Base-by-base conservation (phyloP, 2,888 invertebrate species). In the Xylophagus ater region DNA sequence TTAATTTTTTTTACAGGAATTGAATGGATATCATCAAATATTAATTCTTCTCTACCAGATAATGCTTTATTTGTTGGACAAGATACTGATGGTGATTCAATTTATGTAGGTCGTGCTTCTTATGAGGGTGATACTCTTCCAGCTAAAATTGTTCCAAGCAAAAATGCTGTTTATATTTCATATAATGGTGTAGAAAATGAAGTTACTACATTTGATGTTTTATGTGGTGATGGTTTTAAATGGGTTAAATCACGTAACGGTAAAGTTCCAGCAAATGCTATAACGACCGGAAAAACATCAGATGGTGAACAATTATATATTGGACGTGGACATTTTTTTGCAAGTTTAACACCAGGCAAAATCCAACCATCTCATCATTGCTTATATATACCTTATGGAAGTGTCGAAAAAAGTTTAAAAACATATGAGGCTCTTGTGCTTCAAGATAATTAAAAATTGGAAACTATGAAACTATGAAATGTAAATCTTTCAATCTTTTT, bases 301-400 rank as follows among this genome's bases (percentile, higher is more conserved):
- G 65, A 66, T 20, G 74, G 74, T 0, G 72, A 74, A 45, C 59
- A 62, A 3, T 56, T 75, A 20, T 74, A 65, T 51, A 65, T 71
- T 34, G 75, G 74, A 1, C 63, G 75, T 15, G 71, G 67, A 2
- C 57, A 65, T 49, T 66, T 73, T 49, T 66, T 69, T 36, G 73
- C 72, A 24, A 69, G 72, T 17, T 52, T 70, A 39, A 72, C 72
- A 4, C 69, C 72, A 2, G 75, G 74, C 45, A 75, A 74, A 60
- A 69, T 74, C 9, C 72, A 73, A 49, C 69, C 68, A 25, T 70
- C 70, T 28, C 71, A 73, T 49, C 64, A 63, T 21, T 63, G 64
- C 40, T 62, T 70, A 29, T 74, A 72, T 53, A 70, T 74, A 37
- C 61, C 66, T 3, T 65, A 56, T 39, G 60, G 59, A 12, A 65